Evolutionary conservation across 2,113 vertebrate species (phyloP), one percentile per base, ranked within the genome.

Genomic region (Gymnocephalus cernua): DNA sequence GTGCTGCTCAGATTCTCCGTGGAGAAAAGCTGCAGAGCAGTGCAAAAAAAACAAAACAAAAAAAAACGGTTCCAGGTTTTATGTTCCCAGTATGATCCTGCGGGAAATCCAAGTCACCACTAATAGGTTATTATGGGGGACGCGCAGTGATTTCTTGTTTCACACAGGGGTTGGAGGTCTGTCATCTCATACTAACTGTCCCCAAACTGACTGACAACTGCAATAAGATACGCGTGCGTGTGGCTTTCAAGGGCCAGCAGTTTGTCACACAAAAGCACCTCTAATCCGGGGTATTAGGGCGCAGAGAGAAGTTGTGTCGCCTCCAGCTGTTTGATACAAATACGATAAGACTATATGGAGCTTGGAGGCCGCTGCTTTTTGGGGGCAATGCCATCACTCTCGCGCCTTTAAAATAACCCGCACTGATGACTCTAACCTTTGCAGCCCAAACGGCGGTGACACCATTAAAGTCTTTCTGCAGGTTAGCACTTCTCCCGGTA

Each of bases 401-500:
- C 18, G 47, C 45, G 64, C 38, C 80, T 83, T 89, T 79, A 88
- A 89, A 89, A 82, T 47, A 79, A 74, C 76, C 79, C 64, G 79
- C 88, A 67, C 66, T 86, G 90, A 91, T 88, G 87, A 88, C 82
- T 91, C 67, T 83, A 82, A 93, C 89, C 87, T 87, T 81, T 91
- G 79, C 85, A 54, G 78, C 76, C 77, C 56, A 64, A 90, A 79
- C 71, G 72, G 80, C 66, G 74, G 82, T 88, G 90, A 90, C 91
- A 91, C 91, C 85, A 91, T 93, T 92, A 93, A 92, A 86, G 71
- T 57, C 83, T 73, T 84, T 89, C 80, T 86, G 86, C 91, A 89
- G 92, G 87, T 94, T 93, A 92, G 87, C 92, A 89, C 93, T 87
- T 92, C 87, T 91, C 58, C 82, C 63, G 88, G 93, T 91, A 89